Evolutionary conservation across 1,140 invertebrate species (phyloP).

Genomic region (Dysdera silvatica): DNA sequence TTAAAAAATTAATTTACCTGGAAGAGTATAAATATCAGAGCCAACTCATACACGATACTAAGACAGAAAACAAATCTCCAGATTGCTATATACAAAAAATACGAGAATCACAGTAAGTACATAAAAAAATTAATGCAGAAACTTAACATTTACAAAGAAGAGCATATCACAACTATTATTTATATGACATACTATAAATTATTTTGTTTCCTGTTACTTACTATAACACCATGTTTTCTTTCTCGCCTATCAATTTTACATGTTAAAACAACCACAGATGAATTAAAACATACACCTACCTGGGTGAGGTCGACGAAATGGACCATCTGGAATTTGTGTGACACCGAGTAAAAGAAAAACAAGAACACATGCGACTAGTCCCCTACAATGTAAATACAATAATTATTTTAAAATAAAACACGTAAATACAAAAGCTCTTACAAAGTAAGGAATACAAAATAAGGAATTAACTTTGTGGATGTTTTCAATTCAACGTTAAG

Average conservation of each 20-base stretch:
- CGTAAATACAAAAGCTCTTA: slow-evolving; percentile 2
- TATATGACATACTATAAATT: no score
- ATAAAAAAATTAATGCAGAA: slow-evolving; percentile 1
- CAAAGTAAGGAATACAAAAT: not conserved
- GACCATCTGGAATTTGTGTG: slow-evolving; percentile 54
- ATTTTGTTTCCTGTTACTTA: no score
- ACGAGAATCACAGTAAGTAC: not conserved
- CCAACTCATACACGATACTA: slow-evolving; percentile 53
- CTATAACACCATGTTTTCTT: no score
- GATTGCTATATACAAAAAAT: slow-evolving; percentile 44
- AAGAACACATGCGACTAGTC: slow-evolving; percentile 49
- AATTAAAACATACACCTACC: slow-evolving; percentile 36
- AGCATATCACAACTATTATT: no score
- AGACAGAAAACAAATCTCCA: slow-evolving; percentile 54
- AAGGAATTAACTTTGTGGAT: not conserved
- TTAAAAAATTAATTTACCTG: slow-evolving; percentile 44
- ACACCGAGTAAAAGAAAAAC: slow-evolving; percentile 53
- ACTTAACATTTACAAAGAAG: no score
- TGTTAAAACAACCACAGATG: not conserved
- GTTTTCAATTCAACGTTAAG: not conserved
- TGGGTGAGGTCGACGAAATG: slow-evolving; percentile 55
- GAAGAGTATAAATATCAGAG: slow-evolving; percentile 53
- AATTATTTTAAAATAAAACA: slow-evolving; percentile 4
- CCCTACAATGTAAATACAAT: no score
- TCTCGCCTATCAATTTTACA: no score